These are phyloP conservation scores for Ctenomys sociabilis DNA, from an alignment of 2,113 vertebrate genomes.

Conservation along the genomic window DNA sequence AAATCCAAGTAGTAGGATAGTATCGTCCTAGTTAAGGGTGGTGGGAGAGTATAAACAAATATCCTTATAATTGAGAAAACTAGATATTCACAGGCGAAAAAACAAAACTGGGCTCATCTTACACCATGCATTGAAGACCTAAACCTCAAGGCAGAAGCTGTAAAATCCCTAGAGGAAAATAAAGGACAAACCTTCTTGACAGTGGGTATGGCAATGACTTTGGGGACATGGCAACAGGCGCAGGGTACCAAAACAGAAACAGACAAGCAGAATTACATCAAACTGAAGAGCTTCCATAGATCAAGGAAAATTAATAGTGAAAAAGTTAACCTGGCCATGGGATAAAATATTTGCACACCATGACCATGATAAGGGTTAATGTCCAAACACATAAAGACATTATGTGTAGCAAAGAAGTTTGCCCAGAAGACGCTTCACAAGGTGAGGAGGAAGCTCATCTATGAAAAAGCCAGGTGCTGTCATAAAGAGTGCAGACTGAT, in stretches of 20 bases:
- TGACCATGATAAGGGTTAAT: neutral
- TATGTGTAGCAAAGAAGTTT: too few species aligned
- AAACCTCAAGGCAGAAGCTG: neutral
- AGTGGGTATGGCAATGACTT: neutral
- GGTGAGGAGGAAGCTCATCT: too few species aligned
- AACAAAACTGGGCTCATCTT: neutral
- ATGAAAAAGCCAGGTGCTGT: too few species aligned
- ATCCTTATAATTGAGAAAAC: neutral
- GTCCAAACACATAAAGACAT: neutral
- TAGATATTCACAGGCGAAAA: neutral
- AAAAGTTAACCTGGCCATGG: neutral
- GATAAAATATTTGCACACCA: neutral
- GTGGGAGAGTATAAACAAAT: neutral
- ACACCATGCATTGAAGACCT: neutral
- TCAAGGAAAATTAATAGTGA: neutral
- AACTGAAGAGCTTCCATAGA: neutral
- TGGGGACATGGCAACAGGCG: neutral
- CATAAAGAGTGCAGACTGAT: too few species aligned
- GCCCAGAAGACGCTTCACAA: too few species aligned
- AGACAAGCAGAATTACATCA: neutral
- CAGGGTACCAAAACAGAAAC: neutral
- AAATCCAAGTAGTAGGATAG: neutral
- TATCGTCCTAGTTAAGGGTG: neutral
- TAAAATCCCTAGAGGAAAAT: neutral
- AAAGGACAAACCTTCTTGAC: neutral